Evolutionary conservation across 53 echinoderm and acorn worm species (phyloP).

Genomic region (Zoroaster sp.): DNA sequence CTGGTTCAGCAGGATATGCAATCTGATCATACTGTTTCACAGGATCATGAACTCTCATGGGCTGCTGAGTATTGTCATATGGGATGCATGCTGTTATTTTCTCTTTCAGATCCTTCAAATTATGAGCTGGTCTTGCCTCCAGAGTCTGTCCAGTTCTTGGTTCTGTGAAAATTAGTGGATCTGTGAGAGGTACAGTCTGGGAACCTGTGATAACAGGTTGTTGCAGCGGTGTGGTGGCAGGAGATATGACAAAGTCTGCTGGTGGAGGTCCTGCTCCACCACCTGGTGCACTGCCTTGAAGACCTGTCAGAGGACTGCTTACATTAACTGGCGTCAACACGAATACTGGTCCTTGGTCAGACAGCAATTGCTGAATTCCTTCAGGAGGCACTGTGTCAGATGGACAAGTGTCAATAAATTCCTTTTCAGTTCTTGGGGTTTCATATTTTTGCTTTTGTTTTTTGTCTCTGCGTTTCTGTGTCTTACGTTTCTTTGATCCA

Average conservation of each 20-base stretch:
- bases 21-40: not conserved
- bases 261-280: slow-evolving; percentile 39
- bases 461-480: not conserved
- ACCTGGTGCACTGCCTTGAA: slow-evolving; percentile 15
- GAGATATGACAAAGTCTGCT: slow-evolving; percentile 38
- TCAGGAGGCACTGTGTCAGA: not conserved
- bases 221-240: not conserved
- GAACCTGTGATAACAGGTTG: slow-evolving; percentile 36
- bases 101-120: slow-evolving; percentile 58
- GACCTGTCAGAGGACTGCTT: slow-evolving; percentile 3
- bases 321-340: slow-evolving; percentile 35
- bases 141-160: slow-evolving; percentile 65
- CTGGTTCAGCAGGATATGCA: slow-evolving; percentile 11
- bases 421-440: not conserved
- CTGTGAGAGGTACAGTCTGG: slow-evolving; percentile 5
- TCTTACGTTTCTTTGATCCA: slow-evolving; percentile 7
- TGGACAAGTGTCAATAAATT: not conserved
- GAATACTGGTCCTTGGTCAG: slow-evolving; percentile 61
- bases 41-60: slow-evolving; percentile 51
- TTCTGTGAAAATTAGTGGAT: slow-evolving; percentile 68
- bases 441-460: not conserved
- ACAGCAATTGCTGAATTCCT: slow-evolving; percentile 48
- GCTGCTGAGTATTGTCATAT: slow-evolving; percentile 52
- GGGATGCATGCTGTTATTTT: slow-evolving; percentile 60
- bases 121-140: slow-evolving; percentile 65